Base-by-base conservation (phyloP, 2,113 vertebrate species). In the Pithys albifrons region DNA sequence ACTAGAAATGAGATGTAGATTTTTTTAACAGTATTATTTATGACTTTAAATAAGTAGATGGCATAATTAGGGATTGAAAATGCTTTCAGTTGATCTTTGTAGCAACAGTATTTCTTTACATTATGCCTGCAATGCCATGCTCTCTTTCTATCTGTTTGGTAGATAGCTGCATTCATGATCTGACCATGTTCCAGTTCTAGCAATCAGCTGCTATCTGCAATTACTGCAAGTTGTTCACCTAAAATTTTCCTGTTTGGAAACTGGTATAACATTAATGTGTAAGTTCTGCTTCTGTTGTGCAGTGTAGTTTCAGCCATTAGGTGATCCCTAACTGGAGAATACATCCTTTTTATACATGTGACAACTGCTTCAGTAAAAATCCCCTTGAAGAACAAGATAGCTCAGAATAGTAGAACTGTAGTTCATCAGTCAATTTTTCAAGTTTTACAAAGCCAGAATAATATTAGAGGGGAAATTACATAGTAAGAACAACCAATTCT, bases 11-110 rank as follows among this genome's bases (percentile, higher is more conserved):
- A 95, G 90, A 66, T 91, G 52, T 96, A 95, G 83, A 91, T 96
- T 95, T 95, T 95, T 94, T 95, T 46, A 31, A 96, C 85, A 97
- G 93, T 97, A 95, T 95, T 97, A 96, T 97, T 96, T 91, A 95
- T 96, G 83, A 95, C 82, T 81, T 95, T 93, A 79, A 88, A 70
- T 91, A 94, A 45, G 61, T 95, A 96, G 70, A 69, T 96, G 95
- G 83, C 67, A 76, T 96, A 92, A 94, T 96, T 97, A 95, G 71
- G 82, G 94, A 95, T 95, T 97, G 54, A 95, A 95, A 96, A 51
- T 82, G 89, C 91, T 97, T 51, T 89, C 76, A 62, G 62, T 45
- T 77, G 90, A 83, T 96, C 84, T 95, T 73, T 90, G 78, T 95
- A 96, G 95, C 86, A 75, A 66, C 3, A 6, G 31, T 78, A 87